Evolutionary conservation across 64 coral and sea anemone genomes (phyloP).

Genomic region (Pocillopora damicornis): DNA sequence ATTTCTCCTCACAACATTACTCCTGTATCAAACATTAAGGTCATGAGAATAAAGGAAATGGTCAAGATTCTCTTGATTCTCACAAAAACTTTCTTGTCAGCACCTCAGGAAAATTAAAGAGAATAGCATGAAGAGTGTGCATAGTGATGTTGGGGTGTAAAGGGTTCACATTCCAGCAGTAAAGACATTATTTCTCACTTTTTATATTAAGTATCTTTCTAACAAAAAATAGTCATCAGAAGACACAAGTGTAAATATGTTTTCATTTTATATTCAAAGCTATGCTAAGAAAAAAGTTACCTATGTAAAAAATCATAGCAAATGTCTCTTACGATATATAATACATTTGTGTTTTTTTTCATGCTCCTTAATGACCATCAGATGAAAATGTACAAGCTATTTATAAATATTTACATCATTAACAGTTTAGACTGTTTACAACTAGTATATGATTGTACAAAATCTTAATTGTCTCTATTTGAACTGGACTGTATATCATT

Average conservation of each 20-base stretch:
- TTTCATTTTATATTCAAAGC: background rate
- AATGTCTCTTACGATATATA: background rate
- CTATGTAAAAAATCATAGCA: slow-evolving; percentile 3
- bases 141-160: too few species aligned
- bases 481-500: background rate
- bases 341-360: background rate
- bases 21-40: too few species aligned
- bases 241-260: background rate
- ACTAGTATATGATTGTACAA: background rate
- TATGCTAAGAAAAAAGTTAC: background rate
- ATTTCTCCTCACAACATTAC: too few species aligned
- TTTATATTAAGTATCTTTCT: too few species aligned
- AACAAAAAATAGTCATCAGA: background rate
- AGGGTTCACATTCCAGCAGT: too few species aligned
- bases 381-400: slow-evolving; percentile 22
- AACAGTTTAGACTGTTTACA: background rate
- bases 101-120: too few species aligned
- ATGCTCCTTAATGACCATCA: background rate
- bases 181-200: too few species aligned
- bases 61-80: too few species aligned
- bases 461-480: background rate
- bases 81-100: too few species aligned
- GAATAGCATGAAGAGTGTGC: too few species aligned
- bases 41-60: too few species aligned
- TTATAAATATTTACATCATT: slow-evolving; percentile 22